Conservation (phyloP, 2,888 invertebrate genomes). For the Myopa tessellatipennis region DNA sequence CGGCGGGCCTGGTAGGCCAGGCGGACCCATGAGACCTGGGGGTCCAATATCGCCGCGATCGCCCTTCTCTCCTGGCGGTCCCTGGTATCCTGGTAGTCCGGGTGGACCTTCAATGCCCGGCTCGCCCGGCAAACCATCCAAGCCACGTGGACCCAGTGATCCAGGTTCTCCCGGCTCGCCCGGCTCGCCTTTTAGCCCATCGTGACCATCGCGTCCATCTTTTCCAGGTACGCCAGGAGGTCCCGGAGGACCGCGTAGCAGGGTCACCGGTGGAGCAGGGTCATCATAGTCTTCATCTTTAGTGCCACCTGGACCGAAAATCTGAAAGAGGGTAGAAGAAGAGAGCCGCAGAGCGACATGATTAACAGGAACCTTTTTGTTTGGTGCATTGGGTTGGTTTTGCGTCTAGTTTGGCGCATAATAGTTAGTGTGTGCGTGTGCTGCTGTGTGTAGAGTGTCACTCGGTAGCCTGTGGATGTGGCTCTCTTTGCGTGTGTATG, state of each 20-base stretch:
- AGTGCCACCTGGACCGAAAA: constrained; percentile 67
- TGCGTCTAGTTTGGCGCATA: not conserved
- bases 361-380: not conserved
- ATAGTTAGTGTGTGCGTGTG: constrained; percentile 53
- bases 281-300: constrained; percentile 69
- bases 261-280: constrained; percentile 67
- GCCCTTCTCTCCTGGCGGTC: constrained; percentile 89
- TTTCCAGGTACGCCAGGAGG: constrained; percentile 70
- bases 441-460: constrained; percentile 49
- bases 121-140: constrained; percentile 80
- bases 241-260: constrained; percentile 76
- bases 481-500: constrained; percentile 44
- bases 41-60: constrained; percentile 87
- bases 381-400: not conserved
- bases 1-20: constrained; percentile 83
- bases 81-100: constrained; percentile 80
- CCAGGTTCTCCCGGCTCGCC: constrained; percentile 84
- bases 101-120: constrained; percentile 90
- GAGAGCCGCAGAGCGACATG: constrained; percentile 37
- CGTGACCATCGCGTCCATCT: constrained; percentile 66
- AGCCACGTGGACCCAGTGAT: constrained; percentile 79
- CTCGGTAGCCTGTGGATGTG: constrained; percentile 48
- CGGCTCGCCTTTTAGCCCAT: constrained; percentile 70
- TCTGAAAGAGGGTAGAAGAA: constrained; percentile 51
- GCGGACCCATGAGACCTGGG: constrained; percentile 94